Percentiles rank a stretch among this genome's conserved stretches.
These are phyloP conservation scores for Limnodromus scolopaceus DNA, from an alignment of 2,797 vertebrate genomes.

Conservation along the genomic window DNA sequence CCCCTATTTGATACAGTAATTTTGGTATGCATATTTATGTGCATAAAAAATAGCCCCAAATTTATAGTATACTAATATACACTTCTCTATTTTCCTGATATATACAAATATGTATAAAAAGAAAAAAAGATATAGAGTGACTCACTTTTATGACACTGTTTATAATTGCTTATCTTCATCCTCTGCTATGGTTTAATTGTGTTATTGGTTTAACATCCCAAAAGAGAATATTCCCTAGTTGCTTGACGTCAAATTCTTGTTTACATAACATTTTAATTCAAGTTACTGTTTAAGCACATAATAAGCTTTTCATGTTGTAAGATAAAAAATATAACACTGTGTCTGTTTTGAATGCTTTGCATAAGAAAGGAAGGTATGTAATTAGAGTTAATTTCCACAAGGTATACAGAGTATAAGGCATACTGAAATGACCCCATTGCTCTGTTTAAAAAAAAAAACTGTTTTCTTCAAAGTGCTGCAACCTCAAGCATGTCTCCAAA, in stretches of 20 bases:
- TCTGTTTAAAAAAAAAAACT: background rate
- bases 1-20: background rate
- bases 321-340: background rate
- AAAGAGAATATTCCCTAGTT: background rate
- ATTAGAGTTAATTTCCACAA: background rate
- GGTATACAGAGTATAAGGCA: background rate
- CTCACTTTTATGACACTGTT: background rate
- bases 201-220: background rate
- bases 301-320: background rate
- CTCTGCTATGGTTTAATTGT: background rate
- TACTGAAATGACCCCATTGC: background rate
- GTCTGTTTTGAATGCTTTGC: background rate
- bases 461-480: background rate
- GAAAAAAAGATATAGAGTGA: background rate
- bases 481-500: background rate
- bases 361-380: background rate
- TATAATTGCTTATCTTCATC: background rate
- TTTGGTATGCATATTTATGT: background rate
- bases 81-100: background rate
- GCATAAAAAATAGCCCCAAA: background rate
- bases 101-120: background rate
- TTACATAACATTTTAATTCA: conserved; percentile 31
- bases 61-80: background rate
- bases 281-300: background rate
- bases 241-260: background rate